Conservation (phyloP, 2,888 invertebrate genomes). For the Drosophila leonis region DNA sequence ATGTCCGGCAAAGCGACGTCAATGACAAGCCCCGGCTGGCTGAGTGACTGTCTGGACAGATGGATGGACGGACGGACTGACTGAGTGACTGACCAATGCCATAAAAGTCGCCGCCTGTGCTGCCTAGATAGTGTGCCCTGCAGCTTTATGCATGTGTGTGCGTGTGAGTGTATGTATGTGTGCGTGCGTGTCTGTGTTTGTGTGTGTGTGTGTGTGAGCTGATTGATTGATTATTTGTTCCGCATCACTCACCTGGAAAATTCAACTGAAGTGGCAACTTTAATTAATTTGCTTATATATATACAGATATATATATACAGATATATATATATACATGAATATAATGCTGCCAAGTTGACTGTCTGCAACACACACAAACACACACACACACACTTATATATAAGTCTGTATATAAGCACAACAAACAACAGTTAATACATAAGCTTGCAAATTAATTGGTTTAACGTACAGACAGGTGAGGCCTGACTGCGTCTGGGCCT, state of each 20-base stretch:
- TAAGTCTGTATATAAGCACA: slow-evolving; percentile 28
- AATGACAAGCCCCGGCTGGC: slow-evolving; percentile 73
- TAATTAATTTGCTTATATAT: slow-evolving; percentile 80
- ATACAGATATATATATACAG: slow-evolving; percentile 31
- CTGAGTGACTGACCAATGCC: slow-evolving; percentile 54
- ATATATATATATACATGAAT: slow-evolving; percentile 8
- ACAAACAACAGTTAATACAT: slow-evolving; percentile 52
- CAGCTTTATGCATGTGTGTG: slow-evolving; percentile 58
- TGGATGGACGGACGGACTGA: slow-evolving; percentile 29
- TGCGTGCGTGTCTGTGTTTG: background rate
- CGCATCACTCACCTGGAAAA: slow-evolving; percentile 85
- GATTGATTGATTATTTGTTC: slow-evolving; percentile 85
- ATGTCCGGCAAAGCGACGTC: slow-evolving; percentile 71
- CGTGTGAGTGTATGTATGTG: slow-evolving; percentile 11
- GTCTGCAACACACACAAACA: slow-evolving; percentile 8
- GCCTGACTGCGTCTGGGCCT: slow-evolving; percentile 43
- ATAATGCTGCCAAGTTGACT: slow-evolving; percentile 50
- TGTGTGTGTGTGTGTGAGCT: slow-evolving; percentile 58
- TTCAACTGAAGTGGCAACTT: slow-evolving; percentile 84
- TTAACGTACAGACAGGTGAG: slow-evolving; percentile 36
- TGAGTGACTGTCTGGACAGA: slow-evolving; percentile 53
- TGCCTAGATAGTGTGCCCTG: slow-evolving; percentile 71
- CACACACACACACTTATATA: slow-evolving; percentile 6
- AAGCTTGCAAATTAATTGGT: slow-evolving; percentile 61
- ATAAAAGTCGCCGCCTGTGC: slow-evolving; percentile 64